A percentile compares a stretch with the other conserved stretches of the same genome.
Evolutionary conservation across 2,797 vertebrate genomes (phyloP).

Genomic region (Lateolabrax maculatus): DNA sequence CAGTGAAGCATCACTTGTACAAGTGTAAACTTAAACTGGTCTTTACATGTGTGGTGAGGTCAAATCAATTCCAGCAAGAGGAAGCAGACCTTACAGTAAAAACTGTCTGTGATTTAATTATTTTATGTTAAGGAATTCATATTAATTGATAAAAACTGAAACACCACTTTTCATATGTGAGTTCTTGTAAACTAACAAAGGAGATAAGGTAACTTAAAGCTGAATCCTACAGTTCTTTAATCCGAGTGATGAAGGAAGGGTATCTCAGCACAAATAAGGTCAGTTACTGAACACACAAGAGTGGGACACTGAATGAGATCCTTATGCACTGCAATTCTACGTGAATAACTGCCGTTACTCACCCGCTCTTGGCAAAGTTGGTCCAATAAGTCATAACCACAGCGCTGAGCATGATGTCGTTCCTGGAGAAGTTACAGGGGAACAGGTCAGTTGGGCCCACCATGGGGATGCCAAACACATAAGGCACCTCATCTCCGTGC

Average conservation of each 20-base stretch:
- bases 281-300: no score
- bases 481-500: constrained; percentile 98
- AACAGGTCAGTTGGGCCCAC: constrained; percentile 98
- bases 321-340: no score
- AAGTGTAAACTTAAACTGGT: constrained; percentile 6
- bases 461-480: constrained; percentile 98
- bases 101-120: constrained; percentile 22
- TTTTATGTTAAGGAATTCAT: constrained; percentile 34
- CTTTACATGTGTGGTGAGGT: background rate
- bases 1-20: constrained; percentile 6
- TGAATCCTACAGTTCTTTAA: constrained; percentile 50
- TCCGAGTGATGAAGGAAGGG: constrained; percentile 44
- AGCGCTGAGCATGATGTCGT: constrained; percentile 98
- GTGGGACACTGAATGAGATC: constrained; percentile 10
- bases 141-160: constrained; percentile 38
- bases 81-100: constrained; percentile 10
- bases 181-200: constrained; percentile 38
- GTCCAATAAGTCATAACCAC: constrained; percentile 99
- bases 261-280: constrained; percentile 17
- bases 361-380: constrained; percentile 99
- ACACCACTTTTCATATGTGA: constrained; percentile 3
- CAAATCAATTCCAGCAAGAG: constrained; percentile 16
- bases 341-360: constrained; percentile 71
- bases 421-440: constrained; percentile 99
- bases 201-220: constrained; percentile 47